Percentiles rank a stretch among this genome's conserved stretches.
Evolutionary conservation across 2,888 invertebrate species (phyloP).

Genomic region (Zootermopsis nevadensis): DNA sequence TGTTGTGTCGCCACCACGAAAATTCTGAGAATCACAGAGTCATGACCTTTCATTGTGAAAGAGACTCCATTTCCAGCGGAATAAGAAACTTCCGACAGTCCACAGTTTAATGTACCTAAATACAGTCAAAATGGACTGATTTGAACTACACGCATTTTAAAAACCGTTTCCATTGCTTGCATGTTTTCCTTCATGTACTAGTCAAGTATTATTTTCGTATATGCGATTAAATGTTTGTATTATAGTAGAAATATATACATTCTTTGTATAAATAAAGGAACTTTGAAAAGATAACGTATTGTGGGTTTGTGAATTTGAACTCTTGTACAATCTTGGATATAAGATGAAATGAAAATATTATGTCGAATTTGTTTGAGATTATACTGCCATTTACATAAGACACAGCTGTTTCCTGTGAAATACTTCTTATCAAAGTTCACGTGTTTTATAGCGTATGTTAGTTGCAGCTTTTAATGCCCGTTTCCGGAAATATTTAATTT

Average conservation of each 20-base stretch:
- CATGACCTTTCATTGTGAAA: no score
- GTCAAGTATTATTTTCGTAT: conserved; percentile 36
- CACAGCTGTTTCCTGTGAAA: background rate
- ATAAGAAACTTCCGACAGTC: no score
- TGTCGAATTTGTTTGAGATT: conserved; percentile 4
- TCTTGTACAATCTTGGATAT: background rate
- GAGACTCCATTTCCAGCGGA: no score
- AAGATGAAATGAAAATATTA: background rate
- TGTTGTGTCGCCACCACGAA: no score
- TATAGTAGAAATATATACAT: conserved; percentile 11
- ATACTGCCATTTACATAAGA: conserved; percentile 7
- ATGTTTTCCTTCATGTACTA: conserved; percentile 26
- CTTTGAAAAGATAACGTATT: background rate
- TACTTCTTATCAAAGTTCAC: background rate
- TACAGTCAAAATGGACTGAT: background rate
- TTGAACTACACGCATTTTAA: background rate
- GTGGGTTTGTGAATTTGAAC: conserved; percentile 5
- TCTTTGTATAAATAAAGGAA: conserved; percentile 17
- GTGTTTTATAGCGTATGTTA: background rate
- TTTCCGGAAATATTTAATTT: background rate
- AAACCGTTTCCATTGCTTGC: conserved; percentile 3
- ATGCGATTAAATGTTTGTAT: conserved; percentile 26
- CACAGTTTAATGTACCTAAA: no score
- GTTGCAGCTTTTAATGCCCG: background rate
- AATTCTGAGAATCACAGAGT: no score